Percentiles rank a stretch among this genome's conserved stretches.
Conservation (phyloP, 2,888 invertebrate species). For the Ferdinandea cuprea region DNA sequence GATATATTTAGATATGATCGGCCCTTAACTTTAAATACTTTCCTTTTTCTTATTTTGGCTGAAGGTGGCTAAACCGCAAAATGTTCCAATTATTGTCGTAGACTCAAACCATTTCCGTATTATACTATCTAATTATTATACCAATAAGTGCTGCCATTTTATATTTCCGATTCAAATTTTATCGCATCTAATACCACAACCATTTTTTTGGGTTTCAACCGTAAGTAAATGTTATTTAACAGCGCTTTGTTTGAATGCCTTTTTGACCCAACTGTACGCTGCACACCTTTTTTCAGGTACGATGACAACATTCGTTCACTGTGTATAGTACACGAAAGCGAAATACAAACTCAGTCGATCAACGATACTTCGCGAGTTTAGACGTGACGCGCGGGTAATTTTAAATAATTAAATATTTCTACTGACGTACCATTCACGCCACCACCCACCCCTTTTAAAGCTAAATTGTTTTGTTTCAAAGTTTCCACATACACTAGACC, state of each 20-base stretch:
- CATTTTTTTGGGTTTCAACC: conserved; percentile 11
- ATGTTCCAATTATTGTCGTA: background rate
- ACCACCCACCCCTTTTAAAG: conserved; percentile 23
- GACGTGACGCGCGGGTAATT: conserved; percentile 65
- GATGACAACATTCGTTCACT: conserved; percentile 41
- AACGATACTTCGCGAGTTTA: conserved; percentile 73
- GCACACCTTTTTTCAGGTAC: conserved; percentile 58
- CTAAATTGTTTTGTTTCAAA: conserved; percentile 29
- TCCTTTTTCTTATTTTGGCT: too few species aligned
- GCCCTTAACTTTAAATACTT: too few species aligned
- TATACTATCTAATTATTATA: too few species aligned
- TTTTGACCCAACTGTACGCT: conserved; percentile 35
- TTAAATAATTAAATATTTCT: background rate
- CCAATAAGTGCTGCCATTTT: background rate
- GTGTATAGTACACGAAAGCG: conserved; percentile 3
- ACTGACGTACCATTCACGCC: conserved; percentile 19
- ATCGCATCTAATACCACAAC: conserved; percentile 31
- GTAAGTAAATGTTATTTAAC: conserved; percentile 25
- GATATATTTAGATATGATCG: too few species aligned
- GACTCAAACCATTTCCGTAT: background rate
- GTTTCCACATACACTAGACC: too few species aligned
- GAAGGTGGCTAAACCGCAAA: background rate
- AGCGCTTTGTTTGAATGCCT: background rate
- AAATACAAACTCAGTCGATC: conserved; percentile 54
- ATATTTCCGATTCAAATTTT: background rate